Evolutionary conservation across 2,113 vertebrate species (phyloP).

Genomic region (Coryphaenoides rupestris): DNA sequence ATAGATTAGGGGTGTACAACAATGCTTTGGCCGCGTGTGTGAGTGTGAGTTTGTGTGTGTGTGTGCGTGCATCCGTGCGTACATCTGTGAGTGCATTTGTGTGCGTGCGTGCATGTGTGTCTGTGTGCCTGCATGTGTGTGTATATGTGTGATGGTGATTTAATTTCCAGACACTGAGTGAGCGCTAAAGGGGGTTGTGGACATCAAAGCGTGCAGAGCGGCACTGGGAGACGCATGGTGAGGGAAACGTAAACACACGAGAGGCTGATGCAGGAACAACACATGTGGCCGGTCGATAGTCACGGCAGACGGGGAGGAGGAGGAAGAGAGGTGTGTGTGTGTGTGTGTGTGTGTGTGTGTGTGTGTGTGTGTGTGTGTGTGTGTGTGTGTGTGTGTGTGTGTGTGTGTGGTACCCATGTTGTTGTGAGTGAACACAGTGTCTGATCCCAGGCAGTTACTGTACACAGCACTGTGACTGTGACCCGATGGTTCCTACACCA

Average conservation of each 20-base stretch:
- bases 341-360: no score
- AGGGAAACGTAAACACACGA: no score
- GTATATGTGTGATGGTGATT: slow-evolving; percentile 38
- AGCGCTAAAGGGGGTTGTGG: slow-evolving; percentile 26
- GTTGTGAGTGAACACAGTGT: no score
- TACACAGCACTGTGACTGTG: no score
- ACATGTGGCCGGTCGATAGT: slow-evolving; percentile 53
- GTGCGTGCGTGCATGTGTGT: background rate
- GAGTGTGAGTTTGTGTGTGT: background rate
- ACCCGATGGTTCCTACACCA: no score
- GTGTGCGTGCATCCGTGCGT: no score
- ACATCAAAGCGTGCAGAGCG: slow-evolving; percentile 44
- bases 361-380: background rate
- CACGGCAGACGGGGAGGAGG: slow-evolving; percentile 40
- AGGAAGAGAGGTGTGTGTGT: slow-evolving; percentile 38
- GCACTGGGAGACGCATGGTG: no score
- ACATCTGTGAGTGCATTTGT: no score
- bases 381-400: background rate
- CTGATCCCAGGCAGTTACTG: no score
- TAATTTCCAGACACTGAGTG: slow-evolving; percentile 24
- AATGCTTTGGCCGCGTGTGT: slow-evolving; percentile 40
- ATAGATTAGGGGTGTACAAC: slow-evolving; percentile 27
- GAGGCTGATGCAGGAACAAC: slow-evolving; percentile 7
- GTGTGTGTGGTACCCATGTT: background rate
- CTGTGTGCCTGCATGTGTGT: slow-evolving; percentile 26